Evolutionary conservation across 2,113 vertebrate species (phyloP).

Genomic region (Microcebus tavaratra): DNA sequence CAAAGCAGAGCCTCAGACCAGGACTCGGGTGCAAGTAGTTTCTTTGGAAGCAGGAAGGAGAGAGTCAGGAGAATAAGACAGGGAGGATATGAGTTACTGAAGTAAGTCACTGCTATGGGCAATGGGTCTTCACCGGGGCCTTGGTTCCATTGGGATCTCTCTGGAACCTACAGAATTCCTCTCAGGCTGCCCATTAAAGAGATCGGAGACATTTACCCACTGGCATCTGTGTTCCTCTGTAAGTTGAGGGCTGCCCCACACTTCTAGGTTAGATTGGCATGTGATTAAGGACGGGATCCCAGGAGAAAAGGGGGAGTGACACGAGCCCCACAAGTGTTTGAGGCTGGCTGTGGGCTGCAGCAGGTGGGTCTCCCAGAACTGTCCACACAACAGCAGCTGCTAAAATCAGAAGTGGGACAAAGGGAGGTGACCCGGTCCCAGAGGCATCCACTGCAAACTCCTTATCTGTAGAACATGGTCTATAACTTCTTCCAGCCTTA

Average conservation of each 20-base stretch:
- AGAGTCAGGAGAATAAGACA: not conserved
- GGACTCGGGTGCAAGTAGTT: not conserved
- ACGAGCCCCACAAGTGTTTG: not conserved
- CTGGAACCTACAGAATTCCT: not conserved
- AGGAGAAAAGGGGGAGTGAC: not conserved
- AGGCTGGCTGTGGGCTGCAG: not conserved
- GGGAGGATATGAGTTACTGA: not conserved
- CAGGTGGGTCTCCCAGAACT: not conserved
- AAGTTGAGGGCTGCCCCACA: not conserved
- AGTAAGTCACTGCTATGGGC: not conserved
- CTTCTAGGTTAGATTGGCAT: not conserved
- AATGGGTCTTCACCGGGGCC: rapidly evolving
- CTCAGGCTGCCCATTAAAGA: not conserved
- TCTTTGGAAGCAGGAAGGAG: not conserved
- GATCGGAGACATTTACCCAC: not conserved
- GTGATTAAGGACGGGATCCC: not conserved
- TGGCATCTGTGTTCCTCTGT: not conserved
- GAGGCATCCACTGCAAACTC: not conserved
- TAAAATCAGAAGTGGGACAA: not conserved
- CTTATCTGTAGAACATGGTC: not conserved
- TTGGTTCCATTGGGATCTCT: not conserved
- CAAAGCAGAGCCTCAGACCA: not conserved
- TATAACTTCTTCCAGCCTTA: not conserved
- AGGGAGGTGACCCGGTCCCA: not conserved
- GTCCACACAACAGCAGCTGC: not conserved